Evolutionary conservation across 2,797 vertebrate species (phyloP), one percentile per base, ranked within the genome.

Genomic region (Esox masquinongy): DNA sequence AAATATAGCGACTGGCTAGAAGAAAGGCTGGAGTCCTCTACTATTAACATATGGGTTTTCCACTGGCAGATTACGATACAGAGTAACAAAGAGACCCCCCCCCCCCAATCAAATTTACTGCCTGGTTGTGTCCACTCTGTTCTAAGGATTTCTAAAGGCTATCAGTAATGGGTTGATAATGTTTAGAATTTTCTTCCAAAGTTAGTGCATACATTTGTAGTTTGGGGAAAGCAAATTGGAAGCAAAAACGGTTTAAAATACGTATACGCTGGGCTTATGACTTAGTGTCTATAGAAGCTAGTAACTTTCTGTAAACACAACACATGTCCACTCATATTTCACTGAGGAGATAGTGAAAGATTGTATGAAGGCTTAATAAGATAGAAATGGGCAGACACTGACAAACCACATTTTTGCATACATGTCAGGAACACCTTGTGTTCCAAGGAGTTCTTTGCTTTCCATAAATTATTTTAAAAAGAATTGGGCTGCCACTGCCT

Each of bases 1-100:
- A 70, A 22, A 75, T 84, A 78, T 81, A 78, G 51, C 47, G 80
- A 76, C 74, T 82, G 75, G 76, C 74, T 56, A 43, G 39, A 61
- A 43, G 39, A 61, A 75, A 71, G 56, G 72, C 68, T 68, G 3
- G 43, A 43, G 73, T 70, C 17, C 61, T 71, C 68, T 67, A 72
- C 39, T 56, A 79, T 43, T 79, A 63, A 74, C 67, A 83, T n/a
- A 80, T 86, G 73, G 80, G 74, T 68, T 15, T 15, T 22, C 64
- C 29, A 51, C 26, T 29, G 24, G 69, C n/a, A 53, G 15, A 24
- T 22, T 14, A 50, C 3, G 43, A 67, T 70, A n/a, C 53, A 59
- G 53, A 61, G 43, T 15, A 67, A 34, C 61, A 59, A 75, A 70
- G 39, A 77, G 59, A 68, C 80, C 36, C 47, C 24, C 34, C 63